Conservation (phyloP, 2,888 invertebrate species). For the Rhorus exstirpatorius region DNA sequence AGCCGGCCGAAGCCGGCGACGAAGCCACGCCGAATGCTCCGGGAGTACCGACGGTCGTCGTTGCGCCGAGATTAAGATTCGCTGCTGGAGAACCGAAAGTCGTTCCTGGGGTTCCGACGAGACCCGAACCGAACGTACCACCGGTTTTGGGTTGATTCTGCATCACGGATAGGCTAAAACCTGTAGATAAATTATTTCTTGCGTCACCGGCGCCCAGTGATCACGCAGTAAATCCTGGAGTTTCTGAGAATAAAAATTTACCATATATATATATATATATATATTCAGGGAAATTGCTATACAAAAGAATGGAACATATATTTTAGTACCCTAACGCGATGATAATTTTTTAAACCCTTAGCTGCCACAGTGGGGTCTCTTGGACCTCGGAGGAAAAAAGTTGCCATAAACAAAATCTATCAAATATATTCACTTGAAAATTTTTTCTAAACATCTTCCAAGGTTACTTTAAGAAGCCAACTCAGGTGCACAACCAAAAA, state of each 20-base stretch:
- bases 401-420: no score
- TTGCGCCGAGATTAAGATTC: slow-evolving; percentile 71
- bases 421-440: no score
- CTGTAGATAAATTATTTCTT: slow-evolving; percentile 84
- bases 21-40: slow-evolving; percentile 67
- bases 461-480: no score
- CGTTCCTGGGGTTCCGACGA: slow-evolving; percentile 73
- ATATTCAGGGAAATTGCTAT: no score
- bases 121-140: slow-evolving; percentile 83
- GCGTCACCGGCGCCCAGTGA: slow-evolving; percentile 86
- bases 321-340: no score
- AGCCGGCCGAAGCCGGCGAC: slow-evolving; percentile 62
- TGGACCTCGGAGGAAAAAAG: no score
- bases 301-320: no score
- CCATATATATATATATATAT: no score
- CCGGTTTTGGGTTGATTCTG: slow-evolving; percentile 82
- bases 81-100: slow-evolving; percentile 57
- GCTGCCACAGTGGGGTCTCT: no score
- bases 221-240: slow-evolving; percentile 68
- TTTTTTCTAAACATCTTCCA: no score
- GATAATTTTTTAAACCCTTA: no score
- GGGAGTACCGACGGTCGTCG: slow-evolving; percentile 50
- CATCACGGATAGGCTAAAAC: slow-evolving; percentile 83
- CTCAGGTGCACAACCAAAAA: no score
- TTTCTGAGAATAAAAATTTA: slow-evolving; percentile 38